Evolutionary conservation across 2,113 vertebrate genomes (phyloP), one percentile per base, ranked within the genome.

Genomic region (Macroglossus sobrinus): DNA sequence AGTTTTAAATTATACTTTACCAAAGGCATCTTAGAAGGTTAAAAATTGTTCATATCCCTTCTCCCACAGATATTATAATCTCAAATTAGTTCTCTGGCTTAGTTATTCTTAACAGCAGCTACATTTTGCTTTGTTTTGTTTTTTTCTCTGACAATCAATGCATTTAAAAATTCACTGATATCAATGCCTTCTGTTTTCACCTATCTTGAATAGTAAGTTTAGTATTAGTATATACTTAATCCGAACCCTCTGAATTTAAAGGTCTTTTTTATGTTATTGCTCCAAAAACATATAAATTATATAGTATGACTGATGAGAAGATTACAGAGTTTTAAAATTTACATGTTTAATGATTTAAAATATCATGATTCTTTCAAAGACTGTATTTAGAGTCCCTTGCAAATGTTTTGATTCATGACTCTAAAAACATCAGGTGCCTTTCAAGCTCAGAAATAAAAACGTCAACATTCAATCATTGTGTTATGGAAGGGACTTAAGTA

Each of bases 91-190:
- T 89, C 84, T 84, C 57, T 90, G 55, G 86, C 38, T 78, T 75
- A 45, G 26, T 81, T 85, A 76, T 78, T 87, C n/a, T 18, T 64
- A 13, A 71, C 72, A 59, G 2, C 55, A 89, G 22, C 2, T 84
- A 68, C 1, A 8, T 50, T 50, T 50, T 82, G 24, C 5, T 38
- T 50, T 7, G 1, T 30, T 30, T 63, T 63, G 57, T 28, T 78
- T 47, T 81, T n/a, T 57, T 86, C 61, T 57, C 61, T 45, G 18
- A 89, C 26, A 93, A 76, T 93, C 38, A 88, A 43, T 61, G 8
- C 16, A 61, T 93, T 92, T 93, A 96, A 95, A 87, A 96, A 33
- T 81, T 33, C 38, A 59, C 50, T 64, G 80, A 95, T 13, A 84
- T 95, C 61, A 90, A 18, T 30, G 43, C 30, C 64, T 9, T 84